phyloP scores from a whole-genome alignment of 2,113 vertebrate species.

The Lepus europaeus region DNA sequence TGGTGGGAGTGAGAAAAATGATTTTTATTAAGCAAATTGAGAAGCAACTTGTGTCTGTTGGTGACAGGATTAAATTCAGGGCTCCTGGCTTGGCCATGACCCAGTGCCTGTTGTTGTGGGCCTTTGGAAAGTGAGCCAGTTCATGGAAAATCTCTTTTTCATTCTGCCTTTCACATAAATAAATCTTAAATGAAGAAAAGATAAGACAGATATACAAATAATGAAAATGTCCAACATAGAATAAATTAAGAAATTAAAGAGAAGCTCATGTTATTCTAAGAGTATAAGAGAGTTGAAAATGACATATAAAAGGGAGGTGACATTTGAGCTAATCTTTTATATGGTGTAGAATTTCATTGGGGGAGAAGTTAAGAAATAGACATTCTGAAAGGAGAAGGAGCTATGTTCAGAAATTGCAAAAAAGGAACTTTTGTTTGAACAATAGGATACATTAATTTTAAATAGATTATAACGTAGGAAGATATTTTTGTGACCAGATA shows the following conservation, averaged over 20 bases:
- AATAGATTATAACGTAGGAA: slow-evolving; percentile 23
- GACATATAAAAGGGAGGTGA: background rate
- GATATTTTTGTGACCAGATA: background rate
- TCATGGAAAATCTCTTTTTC: too few relatives aligned
- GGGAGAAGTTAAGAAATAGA: background rate
- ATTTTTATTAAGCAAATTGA: slow-evolving; percentile 45
- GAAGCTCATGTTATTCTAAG: background rate
- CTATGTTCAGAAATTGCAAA: slow-evolving; percentile 43
- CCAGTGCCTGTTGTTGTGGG: too few relatives aligned
- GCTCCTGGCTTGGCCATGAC: too few relatives aligned
- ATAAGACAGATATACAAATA: background rate
- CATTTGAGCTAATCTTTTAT: background rate
- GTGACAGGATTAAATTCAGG: too few relatives aligned
- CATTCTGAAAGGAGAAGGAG: background rate
- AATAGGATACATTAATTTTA: background rate
- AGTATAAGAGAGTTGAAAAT: slow-evolving; percentile 16
- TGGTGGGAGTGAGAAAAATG: slow-evolving; percentile 45
- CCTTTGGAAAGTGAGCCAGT: too few relatives aligned
- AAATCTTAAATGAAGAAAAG: background rate
- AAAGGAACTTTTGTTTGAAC: background rate
- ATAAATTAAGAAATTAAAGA: slow-evolving; percentile 34
- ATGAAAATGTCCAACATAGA: background rate
- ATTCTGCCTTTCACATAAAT: too few relatives aligned
- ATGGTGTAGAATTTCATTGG: background rate
- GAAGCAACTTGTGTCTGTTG: slow-evolving; percentile 11